Evolutionary conservation across 2,888 invertebrate species (phyloP), one percentile per base, ranked within the genome.

Genomic region (Peribatodes rhomboidaria): DNA sequence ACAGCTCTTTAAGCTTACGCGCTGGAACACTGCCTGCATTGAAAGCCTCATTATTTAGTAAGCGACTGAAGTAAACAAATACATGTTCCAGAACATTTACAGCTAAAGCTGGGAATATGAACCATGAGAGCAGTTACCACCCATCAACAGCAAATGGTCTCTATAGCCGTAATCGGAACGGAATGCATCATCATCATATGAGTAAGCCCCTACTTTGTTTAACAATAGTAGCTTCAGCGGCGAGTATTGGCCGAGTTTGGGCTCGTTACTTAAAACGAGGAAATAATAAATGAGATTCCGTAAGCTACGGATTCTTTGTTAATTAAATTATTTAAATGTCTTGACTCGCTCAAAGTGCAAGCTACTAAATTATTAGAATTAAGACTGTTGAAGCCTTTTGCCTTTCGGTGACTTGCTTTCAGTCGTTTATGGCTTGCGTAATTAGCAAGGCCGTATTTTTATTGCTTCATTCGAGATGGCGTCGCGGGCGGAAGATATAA

Each of bases 251-350:
- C 67, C 68, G 76, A 80, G 75, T 74, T 78, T 58, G 57, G 52
- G 68, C 69, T 67, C 65, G 68, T 74, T 75, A 72, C 72, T 78
- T 73, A 73, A 69, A 46, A 55, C 22, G 22, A 44, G 67, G 75
- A 79, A 81, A 82, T 82, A 82, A 83, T 82, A 78, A 83, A 83
- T 77, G 80, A 77, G 76, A 71, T 72, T 70, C 71, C 65, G 70
- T 77, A 71, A 82, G 78, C 80, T 77, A 76, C 61, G 71, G 76
- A 81, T 82, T 82, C 82, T 83, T 84, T 86, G 84, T 83, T 85
- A 85, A 84, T 86, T 85, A 79, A 87, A 86, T 87, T 84, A 87
- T 84, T 84, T 80, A 84, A 86, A 83, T 82, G 78, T 81, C 78
- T 83, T 81, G 75, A 84, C 79, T 79, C 79, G 69, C 78, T 82